Conservation (phyloP, 1,140 invertebrate species). For the Nomia melanderi region DNA sequence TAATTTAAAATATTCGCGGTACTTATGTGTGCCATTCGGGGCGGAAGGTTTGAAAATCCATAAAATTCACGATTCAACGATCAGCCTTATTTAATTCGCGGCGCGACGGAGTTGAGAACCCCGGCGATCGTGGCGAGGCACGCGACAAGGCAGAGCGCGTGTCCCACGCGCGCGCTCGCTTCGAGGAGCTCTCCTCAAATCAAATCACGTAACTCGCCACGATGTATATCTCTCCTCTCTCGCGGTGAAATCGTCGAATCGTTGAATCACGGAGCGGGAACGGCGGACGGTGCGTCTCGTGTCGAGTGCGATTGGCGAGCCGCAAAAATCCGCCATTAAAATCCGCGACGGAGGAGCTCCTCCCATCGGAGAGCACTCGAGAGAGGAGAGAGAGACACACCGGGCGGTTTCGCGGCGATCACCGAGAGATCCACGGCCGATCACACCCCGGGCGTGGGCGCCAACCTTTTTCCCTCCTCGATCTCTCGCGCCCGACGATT, state of each 20-base stretch:
- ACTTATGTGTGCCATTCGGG: too few relatives aligned
- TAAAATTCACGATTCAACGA: too few relatives aligned
- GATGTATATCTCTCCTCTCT: slow-evolving; percentile 53
- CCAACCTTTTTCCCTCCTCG: slow-evolving; percentile 20
- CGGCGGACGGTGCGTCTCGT: slow-evolving; percentile 42
- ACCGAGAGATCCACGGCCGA: slow-evolving; percentile 42
- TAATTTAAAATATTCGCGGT: too few relatives aligned
- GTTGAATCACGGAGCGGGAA: slow-evolving; percentile 54
- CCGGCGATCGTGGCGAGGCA: slow-evolving; percentile 59
- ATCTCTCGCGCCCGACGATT: slow-evolving; percentile 32
- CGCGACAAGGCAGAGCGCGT: slow-evolving; percentile 66
- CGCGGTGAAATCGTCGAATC: slow-evolving; percentile 58
- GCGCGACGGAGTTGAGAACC: slow-evolving; percentile 39
- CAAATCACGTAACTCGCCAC: slow-evolving; percentile 69
- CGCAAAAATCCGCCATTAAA: slow-evolving; percentile 79
- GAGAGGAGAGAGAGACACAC: slow-evolving; percentile 29
- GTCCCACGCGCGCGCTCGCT: slow-evolving; percentile 65
- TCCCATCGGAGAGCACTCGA: slow-evolving; percentile 68
- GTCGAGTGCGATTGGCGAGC: slow-evolving; percentile 72
- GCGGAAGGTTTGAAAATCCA: too few relatives aligned
- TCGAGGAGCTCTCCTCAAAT: slow-evolving; percentile 69
- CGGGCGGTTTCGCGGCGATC: slow-evolving; percentile 49
- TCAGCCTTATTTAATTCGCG: too few relatives aligned
- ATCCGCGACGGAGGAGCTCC: slow-evolving; percentile 72
- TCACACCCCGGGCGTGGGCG: slow-evolving; percentile 37